These are phyloP conservation scores for Phalacrocorax aristotelis DNA, from an alignment of 2,113 vertebrate species.

Conservation along the genomic window DNA sequence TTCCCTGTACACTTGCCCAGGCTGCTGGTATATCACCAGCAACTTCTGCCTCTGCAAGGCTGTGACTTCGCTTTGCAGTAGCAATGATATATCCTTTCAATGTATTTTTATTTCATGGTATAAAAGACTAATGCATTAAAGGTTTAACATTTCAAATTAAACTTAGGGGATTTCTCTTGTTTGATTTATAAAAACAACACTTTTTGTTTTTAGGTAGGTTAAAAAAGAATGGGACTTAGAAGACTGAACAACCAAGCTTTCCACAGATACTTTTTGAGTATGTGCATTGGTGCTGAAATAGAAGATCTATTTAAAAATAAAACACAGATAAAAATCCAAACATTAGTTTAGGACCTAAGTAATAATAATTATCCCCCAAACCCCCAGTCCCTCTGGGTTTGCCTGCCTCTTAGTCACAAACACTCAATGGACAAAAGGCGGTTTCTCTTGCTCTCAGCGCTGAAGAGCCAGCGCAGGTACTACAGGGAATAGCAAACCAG, in stretches of 20 bases:
- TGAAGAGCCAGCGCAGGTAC: conserved; percentile 17
- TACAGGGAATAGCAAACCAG: conserved; percentile 40
- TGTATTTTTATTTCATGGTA: background rate
- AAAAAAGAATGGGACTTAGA: background rate
- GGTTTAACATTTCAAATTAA: background rate
- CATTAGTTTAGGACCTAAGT: background rate
- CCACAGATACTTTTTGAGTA: background rate
- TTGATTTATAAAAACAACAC: background rate
- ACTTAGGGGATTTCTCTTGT: background rate
- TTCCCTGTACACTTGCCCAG: background rate
- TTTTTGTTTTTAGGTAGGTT: background rate
- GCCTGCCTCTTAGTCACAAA: conserved; percentile 5
- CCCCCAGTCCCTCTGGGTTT: background rate
- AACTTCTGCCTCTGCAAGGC: background rate
- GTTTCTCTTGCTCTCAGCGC: conserved; percentile 7
- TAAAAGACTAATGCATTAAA: background rate
- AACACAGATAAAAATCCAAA: background rate
- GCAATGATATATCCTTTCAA: background rate
- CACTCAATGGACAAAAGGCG: conserved; percentile 5
- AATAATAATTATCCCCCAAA: background rate
- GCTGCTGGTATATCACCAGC: background rate
- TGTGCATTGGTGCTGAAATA: rapidly evolving
- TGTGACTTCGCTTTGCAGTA: background rate
- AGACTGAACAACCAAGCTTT: background rate
- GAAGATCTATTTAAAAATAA: background rate